Evolutionary conservation across 2,888 invertebrate species (phyloP), one percentile per base, ranked within the genome.

Genomic region (Caenorhabditis plicata): DNA sequence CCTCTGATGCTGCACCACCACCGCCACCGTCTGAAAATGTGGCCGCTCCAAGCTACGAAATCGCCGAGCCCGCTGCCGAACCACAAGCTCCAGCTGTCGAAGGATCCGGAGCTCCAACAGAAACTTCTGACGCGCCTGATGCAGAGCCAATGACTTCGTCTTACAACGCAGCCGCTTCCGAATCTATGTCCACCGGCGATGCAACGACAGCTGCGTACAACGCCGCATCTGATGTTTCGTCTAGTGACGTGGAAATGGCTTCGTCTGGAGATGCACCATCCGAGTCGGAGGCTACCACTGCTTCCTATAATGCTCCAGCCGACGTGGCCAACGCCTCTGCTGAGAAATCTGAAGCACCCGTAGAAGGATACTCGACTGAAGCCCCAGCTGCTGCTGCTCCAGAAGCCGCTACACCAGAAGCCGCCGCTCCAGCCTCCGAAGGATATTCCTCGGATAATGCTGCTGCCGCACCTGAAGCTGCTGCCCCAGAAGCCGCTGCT

Each of bases 321-420:
- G 45, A 42, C 1, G 53, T 25, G 3, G 52, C 38, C 1, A 25
- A 45, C 13, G 31, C 47, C 3, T 46, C 44, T 2, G 23, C 43
- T 26, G 43, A 31, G 22, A 36, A 26, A 20, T 15, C 53, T 19
- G 26, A 45, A 15, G 41, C 53, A 3, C 46, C 52, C 35, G 52
- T 35, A 13, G 36, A n/a, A n/a, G n/a, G n/a, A n/a, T n/a, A n/a
- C n/a, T n/a, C n/a, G n/a, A n/a, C n/a, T n/a, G n/a, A n/a, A n/a
- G n/a, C 45, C 4, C 52, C 58, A 25, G 46, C 43, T 7, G 29
- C 48, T 11, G 44, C 45, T 20, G 31, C 45, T 43, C 36, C 25
- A n/a, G 1, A 29, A 27, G 39, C 44, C 19, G 43, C 53, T 19
- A 39, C 55, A 7, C 25, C 48, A 9, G 36, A 33, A 2, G 25